A percentile compares a stretch with the other conserved stretches of the same genome.
phyloP scores from a whole-genome alignment of 2,113 vertebrate species.

The Cinclus cinclus region DNA sequence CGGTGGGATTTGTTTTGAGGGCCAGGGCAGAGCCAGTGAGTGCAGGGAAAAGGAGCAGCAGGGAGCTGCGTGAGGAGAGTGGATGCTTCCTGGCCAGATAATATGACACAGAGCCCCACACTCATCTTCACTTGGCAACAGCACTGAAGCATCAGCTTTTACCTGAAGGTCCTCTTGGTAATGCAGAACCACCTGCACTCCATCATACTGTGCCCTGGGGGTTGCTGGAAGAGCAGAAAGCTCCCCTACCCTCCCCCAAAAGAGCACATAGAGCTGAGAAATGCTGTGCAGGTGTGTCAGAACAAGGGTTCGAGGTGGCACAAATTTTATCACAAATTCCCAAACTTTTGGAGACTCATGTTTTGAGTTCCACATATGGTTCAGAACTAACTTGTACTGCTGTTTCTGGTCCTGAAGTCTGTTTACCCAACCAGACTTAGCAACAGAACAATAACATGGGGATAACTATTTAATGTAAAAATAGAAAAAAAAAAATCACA shows the following conservation, averaged over 20 bases:
- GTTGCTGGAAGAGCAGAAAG: neutral
- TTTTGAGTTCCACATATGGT: neutral
- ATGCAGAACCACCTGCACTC: neutral
- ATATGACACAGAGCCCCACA: fast-evolving
- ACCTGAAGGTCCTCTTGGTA: neutral
- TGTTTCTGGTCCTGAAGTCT: neutral
- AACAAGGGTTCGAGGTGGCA: fast-evolving
- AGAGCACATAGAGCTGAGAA: neutral
- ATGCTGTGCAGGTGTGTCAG: neutral
- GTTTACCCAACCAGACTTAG: neutral
- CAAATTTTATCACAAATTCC: neutral
- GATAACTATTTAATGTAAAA: neutral
- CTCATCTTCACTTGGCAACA: neutral
- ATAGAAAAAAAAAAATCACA: neutral
- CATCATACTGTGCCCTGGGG: fast-evolving
- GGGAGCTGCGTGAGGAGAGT: fast-evolving
- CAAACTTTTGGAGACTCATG: neutral
- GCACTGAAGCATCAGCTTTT: neutral
- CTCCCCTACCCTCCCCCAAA: neutral
- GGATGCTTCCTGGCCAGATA: fast-evolving
- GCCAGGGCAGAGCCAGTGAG: fast-evolving
- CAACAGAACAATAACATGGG: neutral
- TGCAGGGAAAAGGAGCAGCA: fast-evolving
- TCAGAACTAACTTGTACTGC: fast-evolving
- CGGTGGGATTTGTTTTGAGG: fast-evolving